Evolutionary conservation across 2,888 invertebrate genomes (phyloP), one percentile per base, ranked within the genome.

Genomic region (Achlya flavicornis): DNA sequence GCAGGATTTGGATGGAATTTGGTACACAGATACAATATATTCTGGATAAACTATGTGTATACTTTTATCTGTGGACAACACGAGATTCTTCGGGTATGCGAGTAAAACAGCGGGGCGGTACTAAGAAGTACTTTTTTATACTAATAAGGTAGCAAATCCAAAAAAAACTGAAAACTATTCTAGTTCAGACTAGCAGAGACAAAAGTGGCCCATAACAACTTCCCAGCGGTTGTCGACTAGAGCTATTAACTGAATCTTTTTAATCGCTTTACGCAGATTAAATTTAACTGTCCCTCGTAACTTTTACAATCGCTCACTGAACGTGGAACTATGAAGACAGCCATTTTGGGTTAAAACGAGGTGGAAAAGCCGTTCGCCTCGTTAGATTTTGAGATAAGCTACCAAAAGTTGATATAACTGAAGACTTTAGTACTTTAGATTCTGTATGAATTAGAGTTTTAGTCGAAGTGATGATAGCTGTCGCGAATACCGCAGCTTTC

Each of bases 251-350:
- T 53, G 63, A 63, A 64, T 64, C 63, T 48, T 43, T 64, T 67
- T 65, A 67, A 65, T 67, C 61, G 65, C 65, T 66, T 65, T 61
- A 65, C 60, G 62, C 63, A 65, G 67, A 71, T 68, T 68, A 68
- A 70, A 67, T 67, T 67, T 66, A 63, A 70, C 62, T 58, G 58
- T 57, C 32, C 19, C 19, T 60, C 64, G 61, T 66, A 68, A 68
- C 64, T 66, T 66, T 64, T 60, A 64, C 64, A 66, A 68, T 64
- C 61, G 63, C 57, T 58, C 41, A 46, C 46, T 62, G 32, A 57
- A 64, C 66, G 19, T 62, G 63, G 58, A 63, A 43, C 63, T 57
- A 58, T 14, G 11, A 57, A 60, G 41, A n/a, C 46, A 7, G 41
- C n/a, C 19, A 59, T 26, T 16, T 58, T 38, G 10, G 41, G 10